A percentile compares a stretch with the other conserved stretches of the same genome.
Conservation (phyloP, 2,113 vertebrate species). For the Acanthochromis polyacanthus region DNA sequence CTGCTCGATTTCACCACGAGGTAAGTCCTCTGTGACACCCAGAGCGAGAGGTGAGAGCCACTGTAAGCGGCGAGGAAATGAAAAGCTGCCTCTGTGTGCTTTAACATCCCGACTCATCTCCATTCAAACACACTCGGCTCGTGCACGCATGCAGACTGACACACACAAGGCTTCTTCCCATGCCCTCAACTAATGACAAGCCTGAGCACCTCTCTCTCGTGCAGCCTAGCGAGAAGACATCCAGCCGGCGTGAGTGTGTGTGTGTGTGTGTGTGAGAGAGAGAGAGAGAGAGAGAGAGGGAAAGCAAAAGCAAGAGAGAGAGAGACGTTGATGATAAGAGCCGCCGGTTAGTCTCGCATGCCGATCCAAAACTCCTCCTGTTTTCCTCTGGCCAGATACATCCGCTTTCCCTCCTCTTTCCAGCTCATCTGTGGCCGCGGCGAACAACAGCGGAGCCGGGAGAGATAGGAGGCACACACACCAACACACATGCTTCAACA, state of each 20-base stretch:
- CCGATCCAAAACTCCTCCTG: conserved; percentile 77
- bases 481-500: conserved; percentile 76
- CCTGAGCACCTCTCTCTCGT: conserved; percentile 81
- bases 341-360: conserved; percentile 61
- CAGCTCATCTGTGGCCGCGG: conserved; percentile 78
- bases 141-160: conserved; percentile 22
- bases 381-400: conserved; percentile 75
- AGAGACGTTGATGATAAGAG: conserved; percentile 62
- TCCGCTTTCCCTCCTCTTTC: conserved; percentile 75
- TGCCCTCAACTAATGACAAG: conserved; percentile 74
- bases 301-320: conserved; percentile 45
- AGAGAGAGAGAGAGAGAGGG: conserved; percentile 20
- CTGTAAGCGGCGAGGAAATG: conserved; percentile 67
- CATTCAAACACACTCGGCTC: conserved; percentile 53
- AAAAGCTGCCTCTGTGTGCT: conserved; percentile 66
- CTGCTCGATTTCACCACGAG: conserved; percentile 62
- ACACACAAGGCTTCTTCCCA: conserved; percentile 53
- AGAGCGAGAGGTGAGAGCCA: conserved; percentile 70
- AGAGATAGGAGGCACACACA: conserved; percentile 74
- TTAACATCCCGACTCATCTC: conserved; percentile 62
- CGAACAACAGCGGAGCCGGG: conserved; percentile 73
- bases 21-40: conserved; percentile 64
- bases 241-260: conserved; percentile 72
- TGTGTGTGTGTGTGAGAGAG: conserved; percentile 42
- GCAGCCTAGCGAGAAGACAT: conserved; percentile 81